Conservation (phyloP, 2,113 vertebrate species). For the Dicaeum eximium region DNA sequence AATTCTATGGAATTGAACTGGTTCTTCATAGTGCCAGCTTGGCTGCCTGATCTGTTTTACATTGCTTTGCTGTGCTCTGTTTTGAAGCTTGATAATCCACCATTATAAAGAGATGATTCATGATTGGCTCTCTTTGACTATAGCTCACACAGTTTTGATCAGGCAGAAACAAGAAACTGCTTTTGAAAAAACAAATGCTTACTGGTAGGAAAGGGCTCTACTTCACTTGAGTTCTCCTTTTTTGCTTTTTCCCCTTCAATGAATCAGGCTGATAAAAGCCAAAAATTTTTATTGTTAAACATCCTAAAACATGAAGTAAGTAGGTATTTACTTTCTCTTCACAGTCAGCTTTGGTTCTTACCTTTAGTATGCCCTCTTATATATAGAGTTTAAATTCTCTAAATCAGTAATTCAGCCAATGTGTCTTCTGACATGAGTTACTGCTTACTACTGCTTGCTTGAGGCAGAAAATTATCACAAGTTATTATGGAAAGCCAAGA, state of each 20-base stretch:
- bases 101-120: background rate
- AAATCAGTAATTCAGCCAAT: background rate
- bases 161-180: background rate
- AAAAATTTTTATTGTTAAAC: background rate
- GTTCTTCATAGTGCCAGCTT: background rate
- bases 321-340: background rate
- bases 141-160: background rate
- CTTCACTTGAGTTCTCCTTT: background rate
- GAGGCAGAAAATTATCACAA: background rate
- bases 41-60: background rate
- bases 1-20: background rate
- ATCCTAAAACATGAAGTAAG: background rate
- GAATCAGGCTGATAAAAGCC: background rate
- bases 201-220: background rate
- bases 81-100: background rate
- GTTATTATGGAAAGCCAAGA: background rate
- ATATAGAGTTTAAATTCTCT: background rate
- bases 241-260: background rate
- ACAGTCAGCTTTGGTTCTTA: background rate
- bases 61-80: background rate
- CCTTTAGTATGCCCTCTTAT: background rate
- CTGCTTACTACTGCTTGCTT: background rate
- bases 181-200: background rate
- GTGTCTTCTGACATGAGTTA: background rate
- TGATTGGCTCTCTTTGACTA: background rate